These are phyloP conservation scores for Campoletis sonorensis DNA, from an alignment of 1,140 invertebrate species.

Conservation along the genomic window DNA sequence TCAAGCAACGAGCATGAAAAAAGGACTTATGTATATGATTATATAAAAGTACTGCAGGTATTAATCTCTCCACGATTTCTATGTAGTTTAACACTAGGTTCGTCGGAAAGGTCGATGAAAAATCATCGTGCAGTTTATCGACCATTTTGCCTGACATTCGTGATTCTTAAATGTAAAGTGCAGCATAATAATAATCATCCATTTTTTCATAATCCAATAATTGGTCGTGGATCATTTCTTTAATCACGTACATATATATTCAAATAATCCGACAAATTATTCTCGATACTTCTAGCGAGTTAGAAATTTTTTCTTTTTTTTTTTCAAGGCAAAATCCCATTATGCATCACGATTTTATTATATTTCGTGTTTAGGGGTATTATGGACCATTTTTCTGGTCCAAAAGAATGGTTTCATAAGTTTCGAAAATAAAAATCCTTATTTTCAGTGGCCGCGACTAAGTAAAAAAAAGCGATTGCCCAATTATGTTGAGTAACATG, in stretches of 20 bases:
- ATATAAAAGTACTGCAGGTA: background rate
- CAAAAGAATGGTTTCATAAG: too few species aligned
- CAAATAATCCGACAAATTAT: background rate
- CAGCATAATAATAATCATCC: background rate
- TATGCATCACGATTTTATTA: too few species aligned
- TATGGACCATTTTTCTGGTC: too few species aligned
- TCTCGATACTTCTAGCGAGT: background rate
- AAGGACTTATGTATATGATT: background rate
- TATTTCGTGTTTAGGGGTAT: too few species aligned
- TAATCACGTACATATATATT: background rate
- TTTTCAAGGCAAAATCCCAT: too few species aligned
- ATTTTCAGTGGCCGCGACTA: too few species aligned
- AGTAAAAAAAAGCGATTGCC: too few species aligned
- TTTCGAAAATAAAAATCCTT: too few species aligned
- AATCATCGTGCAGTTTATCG: conserved; percentile 4
- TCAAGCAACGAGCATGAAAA: background rate
- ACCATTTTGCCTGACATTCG: background rate
- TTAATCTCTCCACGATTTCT: background rate
- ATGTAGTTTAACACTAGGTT: background rate
- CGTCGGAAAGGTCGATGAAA: background rate
- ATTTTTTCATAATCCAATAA: background rate
- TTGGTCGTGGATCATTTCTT: background rate
- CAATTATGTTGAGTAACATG: too few species aligned
- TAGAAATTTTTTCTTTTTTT: background rate
- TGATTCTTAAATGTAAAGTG: background rate